Evolutionary conservation across 1,140 invertebrate species (phyloP).

Genomic region (Drosophila sechellia): DNA sequence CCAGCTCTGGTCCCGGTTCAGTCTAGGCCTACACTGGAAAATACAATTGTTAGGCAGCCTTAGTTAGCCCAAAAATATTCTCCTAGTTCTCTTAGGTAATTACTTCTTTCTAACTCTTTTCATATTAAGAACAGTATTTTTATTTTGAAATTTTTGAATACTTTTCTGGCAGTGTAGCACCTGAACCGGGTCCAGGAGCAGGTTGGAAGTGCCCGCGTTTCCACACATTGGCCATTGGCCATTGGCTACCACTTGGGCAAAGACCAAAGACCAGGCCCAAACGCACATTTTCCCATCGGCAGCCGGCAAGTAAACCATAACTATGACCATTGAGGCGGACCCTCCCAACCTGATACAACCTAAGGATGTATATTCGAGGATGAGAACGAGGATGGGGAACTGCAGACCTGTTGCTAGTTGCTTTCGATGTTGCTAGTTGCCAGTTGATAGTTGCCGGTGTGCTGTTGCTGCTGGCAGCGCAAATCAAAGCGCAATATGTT

Average conservation of each 20-base stretch:
- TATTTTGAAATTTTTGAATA: neutral
- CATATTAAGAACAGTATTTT: neutral
- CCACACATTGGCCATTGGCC: conserved; percentile 80
- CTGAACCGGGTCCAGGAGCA: conserved; percentile 18
- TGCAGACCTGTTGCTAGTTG: conserved; percentile 31
- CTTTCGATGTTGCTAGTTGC: conserved; percentile 16
- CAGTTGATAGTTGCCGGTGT: conserved; percentile 15
- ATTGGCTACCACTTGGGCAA: conserved; percentile 73
- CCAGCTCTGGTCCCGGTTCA: conserved; percentile 45
- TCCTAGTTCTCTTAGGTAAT: too few species aligned
- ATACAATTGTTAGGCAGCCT: neutral
- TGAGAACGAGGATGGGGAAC: neutral
- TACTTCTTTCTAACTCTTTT: too few species aligned
- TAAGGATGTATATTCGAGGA: conserved; percentile 1
- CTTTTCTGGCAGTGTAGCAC: conserved; percentile 3
- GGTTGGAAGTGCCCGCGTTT: conserved; percentile 68
- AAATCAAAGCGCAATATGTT: conserved; percentile 82
- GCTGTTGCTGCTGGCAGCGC: conserved; percentile 63
- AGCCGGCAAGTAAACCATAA: conserved; percentile 59
- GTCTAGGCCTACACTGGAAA: conserved; percentile 8
- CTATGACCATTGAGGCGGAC: conserved; percentile 62
- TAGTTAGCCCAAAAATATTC: too few species aligned
- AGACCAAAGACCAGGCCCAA: conserved; percentile 27
- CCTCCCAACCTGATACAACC: conserved; percentile 33
- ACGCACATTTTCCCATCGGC: conserved; percentile 78